Evolutionary conservation across 2,797 vertebrate species (phyloP), one percentile per base, ranked within the genome.

Genomic region (Uromys caudimaculatus): DNA sequence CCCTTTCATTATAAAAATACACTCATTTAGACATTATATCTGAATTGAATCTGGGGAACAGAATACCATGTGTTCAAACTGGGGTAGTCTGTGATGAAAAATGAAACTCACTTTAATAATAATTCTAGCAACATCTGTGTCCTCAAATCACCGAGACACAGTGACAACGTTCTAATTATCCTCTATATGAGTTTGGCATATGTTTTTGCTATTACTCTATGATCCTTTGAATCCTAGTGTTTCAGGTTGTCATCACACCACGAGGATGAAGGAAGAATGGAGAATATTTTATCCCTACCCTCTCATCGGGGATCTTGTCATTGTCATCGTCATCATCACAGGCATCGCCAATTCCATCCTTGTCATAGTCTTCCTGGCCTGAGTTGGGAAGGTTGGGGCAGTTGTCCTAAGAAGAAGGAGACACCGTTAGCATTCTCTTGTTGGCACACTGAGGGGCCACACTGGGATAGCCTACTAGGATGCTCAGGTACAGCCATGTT

Each of bases 341-440:
- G 98, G 99, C 99, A 98, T 99, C 99, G 38, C 99, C 99, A 73
- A 99, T 98, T 91, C 99, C 99, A 93, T 99, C 99, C 98, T 99
- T 99, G 98, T 99, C 99, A 8, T 99, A 99, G 98, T 99, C 99
- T 98, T 99, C 99, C 97, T 99, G 99, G n/a, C 99, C 99, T 44
- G 99, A 99, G 98, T 99, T 99, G 95, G 99, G 99, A 96, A 99
- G 99, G 96, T 98, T 99, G 95, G 99, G 99, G 97, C 99, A 99
- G 96, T 99, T 99, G 98, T 99, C 99, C 99, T 99, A 94, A 95
- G 58, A 97, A 96, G 87, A 58, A 98, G 58, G 21, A 89, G 91
- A 88, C 6, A 44, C 29, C 44, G 85, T 41, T 21, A 4, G 2
- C 0, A 6, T 56, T 44, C 16, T 16, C 73, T 79, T 7, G 38